Evolutionary conservation across 2,888 invertebrate genomes (phyloP).

Genomic region (Liodrosophila aerea): DNA sequence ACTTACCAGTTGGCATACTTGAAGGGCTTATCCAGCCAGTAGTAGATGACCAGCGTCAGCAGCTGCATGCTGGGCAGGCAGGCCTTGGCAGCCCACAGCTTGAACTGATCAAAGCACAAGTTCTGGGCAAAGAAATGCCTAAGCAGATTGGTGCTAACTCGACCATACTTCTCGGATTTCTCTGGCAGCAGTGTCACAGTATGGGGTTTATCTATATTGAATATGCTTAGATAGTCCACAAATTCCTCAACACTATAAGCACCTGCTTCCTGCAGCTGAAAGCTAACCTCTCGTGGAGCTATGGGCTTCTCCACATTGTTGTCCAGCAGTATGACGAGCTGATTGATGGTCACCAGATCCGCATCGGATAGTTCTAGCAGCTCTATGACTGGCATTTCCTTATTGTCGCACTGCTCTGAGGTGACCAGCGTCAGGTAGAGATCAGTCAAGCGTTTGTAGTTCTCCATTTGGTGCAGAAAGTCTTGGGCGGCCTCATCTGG

Average conservation of each 20-base stretch:
- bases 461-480: slow-evolving; percentile 63
- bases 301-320: slow-evolving; percentile 60
- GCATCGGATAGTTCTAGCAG: slow-evolving; percentile 68
- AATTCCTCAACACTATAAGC: slow-evolving; percentile 84
- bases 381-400: slow-evolving; percentile 40
- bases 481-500: slow-evolving; percentile 67
- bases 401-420: slow-evolving; percentile 36
- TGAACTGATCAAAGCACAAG: slow-evolving; percentile 82
- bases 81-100: slow-evolving; percentile 58
- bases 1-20: slow-evolving; percentile 77
- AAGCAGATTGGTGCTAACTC: slow-evolving; percentile 77
- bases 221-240: slow-evolving; percentile 82
- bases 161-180: slow-evolving; percentile 74
- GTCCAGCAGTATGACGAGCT: slow-evolving; percentile 85
- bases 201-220: slow-evolving; percentile 72
- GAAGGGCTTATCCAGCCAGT: slow-evolving; percentile 87
- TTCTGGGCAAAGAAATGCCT: slow-evolving; percentile 75
- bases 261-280: slow-evolving; percentile 82
- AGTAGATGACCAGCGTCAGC: slow-evolving; percentile 87
- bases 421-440: slow-evolving; percentile 75
- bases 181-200: slow-evolving; percentile 79
- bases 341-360: slow-evolving; percentile 86
- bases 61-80: slow-evolving; percentile 85
- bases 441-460: slow-evolving; percentile 76
- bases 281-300: slow-evolving; percentile 83